phyloP scores from a whole-genome alignment of 2,888 invertebrate genomes.

The Platycnemis pennipes region DNA sequence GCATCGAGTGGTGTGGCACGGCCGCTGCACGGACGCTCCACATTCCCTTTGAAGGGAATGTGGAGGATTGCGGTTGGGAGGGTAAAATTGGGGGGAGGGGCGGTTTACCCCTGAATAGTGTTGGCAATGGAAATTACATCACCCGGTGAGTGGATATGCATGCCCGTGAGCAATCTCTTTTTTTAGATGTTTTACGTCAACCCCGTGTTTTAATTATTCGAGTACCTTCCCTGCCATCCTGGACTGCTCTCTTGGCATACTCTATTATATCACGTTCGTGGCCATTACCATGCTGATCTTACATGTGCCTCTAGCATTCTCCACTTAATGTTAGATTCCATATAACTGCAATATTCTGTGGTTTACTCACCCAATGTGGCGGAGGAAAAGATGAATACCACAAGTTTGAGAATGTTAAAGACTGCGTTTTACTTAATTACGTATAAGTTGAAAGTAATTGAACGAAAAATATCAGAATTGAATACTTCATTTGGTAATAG shows the following conservation, averaged over 20 bases:
- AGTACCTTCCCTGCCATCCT: background rate
- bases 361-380: too few species aligned
- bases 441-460: too few species aligned
- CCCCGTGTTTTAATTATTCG: slow-evolving; percentile 28
- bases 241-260: background rate
- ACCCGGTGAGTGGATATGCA: background rate
- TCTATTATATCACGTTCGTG: background rate
- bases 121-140: background rate
- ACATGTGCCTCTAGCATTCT: too few species aligned
- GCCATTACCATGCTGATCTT: background rate
- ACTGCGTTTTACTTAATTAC: too few species aligned
- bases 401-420: too few species aligned
- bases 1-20: background rate
- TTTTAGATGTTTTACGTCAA: slow-evolving; percentile 41
- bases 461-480: too few species aligned
- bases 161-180: background rate
- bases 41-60: too few species aligned
- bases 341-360: too few species aligned
- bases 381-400: too few species aligned
- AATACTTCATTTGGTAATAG: too few species aligned
- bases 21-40: too few species aligned
- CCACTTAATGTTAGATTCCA: too few species aligned
- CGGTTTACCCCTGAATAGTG: background rate
- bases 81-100: background rate
- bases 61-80: background rate